Conservation (phyloP, 2,797 vertebrate species). For the Sebastes steindachneri region DNA sequence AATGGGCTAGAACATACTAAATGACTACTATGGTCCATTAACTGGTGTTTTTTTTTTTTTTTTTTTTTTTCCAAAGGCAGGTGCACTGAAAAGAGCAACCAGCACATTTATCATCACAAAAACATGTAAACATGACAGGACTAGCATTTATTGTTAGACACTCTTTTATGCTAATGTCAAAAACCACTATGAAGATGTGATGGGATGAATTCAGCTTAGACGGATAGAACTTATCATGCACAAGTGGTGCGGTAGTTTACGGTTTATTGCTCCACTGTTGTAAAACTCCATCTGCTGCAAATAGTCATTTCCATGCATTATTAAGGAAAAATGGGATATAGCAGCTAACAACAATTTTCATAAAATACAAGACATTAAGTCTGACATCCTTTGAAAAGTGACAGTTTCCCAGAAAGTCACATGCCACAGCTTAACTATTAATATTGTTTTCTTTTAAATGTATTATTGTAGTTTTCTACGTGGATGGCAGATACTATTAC, state of each 20-base stretch:
- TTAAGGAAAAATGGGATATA: constrained; percentile 28
- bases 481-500: neutral
- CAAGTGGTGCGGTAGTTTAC: neutral
- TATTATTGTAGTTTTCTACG: neutral
- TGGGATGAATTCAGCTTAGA: neutral
- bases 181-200: neutral
- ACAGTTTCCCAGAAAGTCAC: constrained; percentile 4
- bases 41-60: neutral
- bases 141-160: neutral
- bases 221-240: neutral
- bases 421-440: neutral
- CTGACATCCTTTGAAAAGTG: neutral
- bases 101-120: neutral
- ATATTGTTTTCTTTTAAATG: neutral
- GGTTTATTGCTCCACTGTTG: constrained; percentile 23
- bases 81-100: neutral
- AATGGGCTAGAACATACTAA: neutral
- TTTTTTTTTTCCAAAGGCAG: neutral
- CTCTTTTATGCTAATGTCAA: neutral
- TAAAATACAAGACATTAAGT: neutral
- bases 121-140: neutral
- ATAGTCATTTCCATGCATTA: constrained; percentile 40
- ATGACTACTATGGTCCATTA: neutral
- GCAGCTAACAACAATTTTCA: constrained; percentile 14
- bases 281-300: constrained; percentile 24